Base-by-base conservation (phyloP, 2,797 vertebrate genomes). In the Chaetophractus vellerosus region DNA sequence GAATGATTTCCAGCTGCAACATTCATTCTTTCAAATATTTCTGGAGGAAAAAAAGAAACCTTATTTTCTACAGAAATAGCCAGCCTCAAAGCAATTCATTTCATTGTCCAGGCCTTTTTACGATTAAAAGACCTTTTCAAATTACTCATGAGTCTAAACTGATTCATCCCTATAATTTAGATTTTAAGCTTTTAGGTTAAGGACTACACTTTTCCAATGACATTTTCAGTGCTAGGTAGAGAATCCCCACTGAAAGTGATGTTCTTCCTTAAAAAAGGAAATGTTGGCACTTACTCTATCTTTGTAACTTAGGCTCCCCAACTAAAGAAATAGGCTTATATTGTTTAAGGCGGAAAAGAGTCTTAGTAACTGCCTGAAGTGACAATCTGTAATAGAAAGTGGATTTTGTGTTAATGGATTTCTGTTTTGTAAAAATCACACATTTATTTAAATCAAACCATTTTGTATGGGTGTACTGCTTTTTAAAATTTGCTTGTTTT, bases 101-200 rank as follows among this genome's bases (percentile, higher is more conserved):
- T 93, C 82, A 90, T 93, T 93, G 95, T 95, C 93, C 94, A 89
- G 71, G 79, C 28, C 41, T 91, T 88, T 92, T 91, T 75, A 94
- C 0, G 28, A 94, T 93, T 93, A 87, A 95, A 96, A 96, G 86
- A 87, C 72, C 86, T 96, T 96, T 97, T 90, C 95, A 64, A 96
- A 91, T 96, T 96, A 96, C 96, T 96, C 93, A 93, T 94, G 91
- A 97, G 31, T 84, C 89, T 96, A 88, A 94, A 96, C 61, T 76
- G 83, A 95, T 92, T 96, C 86, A 88, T 95, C 92, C 88, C 63
- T 83, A 92, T 91, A 91, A 96, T 95, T 92, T 87, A 91, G 91
- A 96, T 93, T 94, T 94, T 96, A 96, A 94, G 94, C 95, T 95
- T 97, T 91, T 91, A 92, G 82, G 94, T 97, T 93, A 96, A 97